phyloP scores from a whole-genome alignment of 2,888 invertebrate species.

The Noctua comes region DNA sequence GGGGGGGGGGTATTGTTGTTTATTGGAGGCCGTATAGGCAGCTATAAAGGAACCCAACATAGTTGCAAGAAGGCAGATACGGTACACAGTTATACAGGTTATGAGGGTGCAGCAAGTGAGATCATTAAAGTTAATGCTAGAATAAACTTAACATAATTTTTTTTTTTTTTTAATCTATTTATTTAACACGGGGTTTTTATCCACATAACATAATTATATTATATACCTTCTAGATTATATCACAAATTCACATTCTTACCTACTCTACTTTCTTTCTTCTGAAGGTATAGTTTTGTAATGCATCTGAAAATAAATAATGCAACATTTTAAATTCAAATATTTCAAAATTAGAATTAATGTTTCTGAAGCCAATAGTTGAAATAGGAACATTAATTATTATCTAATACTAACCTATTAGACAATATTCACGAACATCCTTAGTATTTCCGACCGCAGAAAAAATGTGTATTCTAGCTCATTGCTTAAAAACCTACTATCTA shows the following conservation, averaged over 20 bases:
- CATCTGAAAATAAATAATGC: neutral
- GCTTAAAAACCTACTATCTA: neutral
- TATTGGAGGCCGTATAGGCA: neutral
- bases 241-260: too few relatives aligned
- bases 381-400: neutral
- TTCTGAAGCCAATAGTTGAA: neutral
- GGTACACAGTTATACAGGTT: neutral
- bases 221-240: too few relatives aligned
- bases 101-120: neutral
- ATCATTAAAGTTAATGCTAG: neutral
- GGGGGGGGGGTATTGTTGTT: too few relatives aligned
- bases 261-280: too few relatives aligned
- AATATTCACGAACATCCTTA: neutral
- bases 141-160: neutral
- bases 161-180: too few relatives aligned
- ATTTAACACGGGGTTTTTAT: too few relatives aligned
- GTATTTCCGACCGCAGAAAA: neutral
- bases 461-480: neutral
- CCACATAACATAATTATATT: neutral
- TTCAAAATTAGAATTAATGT: neutral
- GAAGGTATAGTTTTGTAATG: neutral
- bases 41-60: neutral
- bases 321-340: neutral
- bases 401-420: neutral
- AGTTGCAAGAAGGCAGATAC: neutral